phyloP scores from a whole-genome alignment of 2,113 vertebrate genomes.

The Ginglymostoma cirratum region DNA sequence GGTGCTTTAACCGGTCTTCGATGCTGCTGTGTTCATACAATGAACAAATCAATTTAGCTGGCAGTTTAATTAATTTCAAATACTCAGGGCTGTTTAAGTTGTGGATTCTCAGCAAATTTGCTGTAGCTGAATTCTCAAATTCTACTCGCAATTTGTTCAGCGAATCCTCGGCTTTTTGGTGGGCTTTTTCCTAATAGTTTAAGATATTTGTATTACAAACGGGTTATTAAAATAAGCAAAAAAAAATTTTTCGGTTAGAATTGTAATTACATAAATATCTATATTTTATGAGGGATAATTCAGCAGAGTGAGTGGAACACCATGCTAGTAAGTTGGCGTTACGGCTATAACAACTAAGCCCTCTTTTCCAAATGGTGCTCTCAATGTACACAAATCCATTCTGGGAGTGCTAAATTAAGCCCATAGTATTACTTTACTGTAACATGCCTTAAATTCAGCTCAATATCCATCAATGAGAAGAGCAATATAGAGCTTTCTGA shows the following conservation, averaged over 20 bases:
- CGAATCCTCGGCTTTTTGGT: conserved; percentile 63
- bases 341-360: background rate
- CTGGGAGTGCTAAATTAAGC: background rate
- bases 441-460: background rate
- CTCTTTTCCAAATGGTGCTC: background rate
- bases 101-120: conserved; percentile 66
- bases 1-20: conserved; percentile 63
- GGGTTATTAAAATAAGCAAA: background rate
- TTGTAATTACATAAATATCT: background rate
- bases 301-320: background rate
- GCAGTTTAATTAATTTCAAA: conserved; percentile 64
- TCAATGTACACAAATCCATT: background rate
- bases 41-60: conserved; percentile 68
- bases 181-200: conserved; percentile 57
- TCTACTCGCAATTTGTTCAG: conserved; percentile 74
- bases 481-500: background rate
- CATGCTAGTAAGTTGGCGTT: background rate
- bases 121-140: conserved; percentile 75
- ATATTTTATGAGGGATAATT: background rate
- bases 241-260: background rate
- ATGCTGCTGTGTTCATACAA: conserved; percentile 83
- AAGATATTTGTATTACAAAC: background rate
- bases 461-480: background rate
- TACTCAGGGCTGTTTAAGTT: conserved; percentile 64
- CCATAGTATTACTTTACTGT: background rate